A percentile compares a stretch with the other conserved stretches of the same genome.
These are phyloP conservation scores for Ptilodon capucinus DNA, from an alignment of 2,888 invertebrate species.

Conservation along the genomic window DNA sequence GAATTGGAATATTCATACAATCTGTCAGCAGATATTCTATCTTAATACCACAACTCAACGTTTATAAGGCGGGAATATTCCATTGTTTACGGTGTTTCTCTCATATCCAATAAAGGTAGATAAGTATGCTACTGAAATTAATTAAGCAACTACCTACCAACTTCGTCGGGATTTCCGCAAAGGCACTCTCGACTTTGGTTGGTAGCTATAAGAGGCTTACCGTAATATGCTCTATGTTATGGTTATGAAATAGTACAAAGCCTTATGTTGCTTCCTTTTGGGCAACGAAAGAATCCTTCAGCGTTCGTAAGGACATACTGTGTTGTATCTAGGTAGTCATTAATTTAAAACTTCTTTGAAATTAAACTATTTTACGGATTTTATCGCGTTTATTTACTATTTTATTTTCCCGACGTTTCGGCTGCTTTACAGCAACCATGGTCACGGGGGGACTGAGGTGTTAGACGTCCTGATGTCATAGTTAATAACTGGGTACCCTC, in stretches of 20 bases:
- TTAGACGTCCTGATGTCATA: no score
- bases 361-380: no score
- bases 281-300: neutral
- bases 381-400: no score
- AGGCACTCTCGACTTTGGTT: neutral
- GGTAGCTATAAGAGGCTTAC: neutral
- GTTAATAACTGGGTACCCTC: no score
- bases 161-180: neutral
- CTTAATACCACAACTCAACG: neutral
- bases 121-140: neutral
- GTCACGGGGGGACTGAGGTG: no score
- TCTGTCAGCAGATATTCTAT: neutral
- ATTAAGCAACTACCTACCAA: neutral
- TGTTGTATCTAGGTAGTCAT: neutral
- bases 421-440: no score
- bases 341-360: no score
- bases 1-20: no score
- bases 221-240: neutral
- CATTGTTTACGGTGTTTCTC: neutral
- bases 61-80: neutral
- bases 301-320: neutral
- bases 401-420: no score
- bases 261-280: neutral
- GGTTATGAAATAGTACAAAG: neutral
- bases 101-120: neutral